Evolutionary conservation across 2,888 invertebrate species (phyloP), one percentile per base, ranked within the genome.

Genomic region (Patella caerulea): DNA sequence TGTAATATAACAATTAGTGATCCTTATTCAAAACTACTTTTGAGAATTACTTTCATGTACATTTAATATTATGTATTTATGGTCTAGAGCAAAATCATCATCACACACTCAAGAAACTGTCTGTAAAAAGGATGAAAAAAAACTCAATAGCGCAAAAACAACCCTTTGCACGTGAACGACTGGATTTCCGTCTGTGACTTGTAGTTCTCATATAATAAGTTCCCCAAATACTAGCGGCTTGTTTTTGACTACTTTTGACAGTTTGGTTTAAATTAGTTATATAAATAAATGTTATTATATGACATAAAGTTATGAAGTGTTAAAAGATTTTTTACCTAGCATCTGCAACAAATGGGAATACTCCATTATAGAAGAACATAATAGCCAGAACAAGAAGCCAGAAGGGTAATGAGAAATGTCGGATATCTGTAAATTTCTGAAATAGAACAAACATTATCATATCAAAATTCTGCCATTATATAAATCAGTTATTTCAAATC

Each of bases 261-360:
- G 45, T 9, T 45, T 45, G 45, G 45, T 9, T 45, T 45, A 5
- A 45, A 45, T 45, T 45, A 45, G 45, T 45, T 9, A 45, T 45
- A 45, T 45, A 9, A 45, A 45, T 45, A 9, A 45, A 45, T 45
- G 45, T 45, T 9, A 45, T 45, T 9, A 45, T 34, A 34, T 34
- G 9, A 29, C 29, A 29, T 29, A 45, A 45, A 7, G 7, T 45
- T 5, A 45, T 45, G 45, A 45, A 45, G 45, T 7, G 45, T 45
- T 45, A 45, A 45, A 34, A 45, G 45, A 45, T 9, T 45, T 73
- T 79, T 82, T 83, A 91, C 92, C 91, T 92, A 17, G 92, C 91
- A 86, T 92, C 92, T 53, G 92, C 92, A n/a, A 92, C 91, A 88
- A 92, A 92, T 70, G 92, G 92, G 78, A 92, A 92, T 9, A 92